Conservation (phyloP, 2,113 vertebrate genomes). For the Eidolon helvum region DNA sequence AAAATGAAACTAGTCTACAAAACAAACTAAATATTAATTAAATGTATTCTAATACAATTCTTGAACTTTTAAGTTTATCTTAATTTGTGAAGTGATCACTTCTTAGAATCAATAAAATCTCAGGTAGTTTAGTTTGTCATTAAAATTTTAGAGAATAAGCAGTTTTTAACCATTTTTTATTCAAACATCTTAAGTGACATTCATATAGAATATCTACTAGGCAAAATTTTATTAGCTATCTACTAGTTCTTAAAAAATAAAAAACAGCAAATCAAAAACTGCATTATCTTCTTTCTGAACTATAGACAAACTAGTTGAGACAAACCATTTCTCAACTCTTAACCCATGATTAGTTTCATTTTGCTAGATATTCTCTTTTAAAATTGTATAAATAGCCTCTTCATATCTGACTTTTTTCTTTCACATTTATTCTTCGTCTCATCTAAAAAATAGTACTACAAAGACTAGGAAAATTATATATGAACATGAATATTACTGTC, state of each 20-base stretch:
- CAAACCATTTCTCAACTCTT: not conserved
- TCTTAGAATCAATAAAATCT: not conserved
- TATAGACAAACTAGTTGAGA: not conserved
- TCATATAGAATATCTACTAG: not conserved
- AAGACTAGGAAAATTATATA: not conserved
- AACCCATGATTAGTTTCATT: not conserved
- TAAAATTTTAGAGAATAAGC: not conserved
- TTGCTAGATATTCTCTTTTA: not conserved
- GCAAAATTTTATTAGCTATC: not conserved
- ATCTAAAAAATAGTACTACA: not conserved
- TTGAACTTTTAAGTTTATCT: not conserved
- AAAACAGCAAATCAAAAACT: not conserved
- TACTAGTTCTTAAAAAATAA: not conserved
- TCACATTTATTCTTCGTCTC: not conserved
- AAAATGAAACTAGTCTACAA: constrained; percentile 3
- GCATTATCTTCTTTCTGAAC: constrained; percentile 14
- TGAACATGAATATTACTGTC: not conserved
- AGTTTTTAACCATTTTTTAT: not conserved
- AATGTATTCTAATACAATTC: not conserved
- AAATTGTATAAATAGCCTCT: constrained; percentile 15
- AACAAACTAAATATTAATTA: not conserved
- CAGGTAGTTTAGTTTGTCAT: not conserved
- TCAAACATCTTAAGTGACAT: not conserved
- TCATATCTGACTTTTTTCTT: not conserved
- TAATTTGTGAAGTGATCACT: not conserved